phyloP scores from a whole-genome alignment of 2,113 vertebrate genomes.

The Melanostigma gelatinosum region DNA sequence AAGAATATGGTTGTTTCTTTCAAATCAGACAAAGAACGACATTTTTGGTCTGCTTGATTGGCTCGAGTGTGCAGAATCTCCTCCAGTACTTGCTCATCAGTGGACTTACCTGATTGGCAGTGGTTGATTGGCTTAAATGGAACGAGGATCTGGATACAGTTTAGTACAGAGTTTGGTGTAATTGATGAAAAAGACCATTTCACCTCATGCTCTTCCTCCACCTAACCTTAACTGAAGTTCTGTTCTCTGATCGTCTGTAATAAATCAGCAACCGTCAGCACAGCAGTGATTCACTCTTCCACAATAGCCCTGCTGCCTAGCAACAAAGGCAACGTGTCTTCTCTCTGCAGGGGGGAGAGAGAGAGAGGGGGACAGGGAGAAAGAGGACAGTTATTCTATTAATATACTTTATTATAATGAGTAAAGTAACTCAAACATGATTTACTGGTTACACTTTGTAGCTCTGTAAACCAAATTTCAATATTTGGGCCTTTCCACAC shows the following conservation, averaged over 20 bases:
- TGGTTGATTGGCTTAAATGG: neutral
- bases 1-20: no score
- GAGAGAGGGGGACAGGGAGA: neutral
- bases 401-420: neutral
- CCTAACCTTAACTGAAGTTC: neutral
- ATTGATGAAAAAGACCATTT: neutral
- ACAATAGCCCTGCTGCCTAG: conserved; percentile 43
- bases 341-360: conserved; percentile 19
- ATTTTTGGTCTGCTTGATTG: neutral
- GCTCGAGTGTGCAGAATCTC: neutral
- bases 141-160: neutral
- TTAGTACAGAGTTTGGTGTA: neutral
- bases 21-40: neutral
- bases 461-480: neutral
- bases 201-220: neutral
- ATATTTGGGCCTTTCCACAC: neutral
- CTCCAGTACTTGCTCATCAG: neutral
- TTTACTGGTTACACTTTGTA: neutral
- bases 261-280: conserved; percentile 15
- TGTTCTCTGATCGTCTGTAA: neutral
- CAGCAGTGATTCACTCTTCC: neutral
- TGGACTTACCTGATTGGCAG: neutral
- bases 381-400: neutral
- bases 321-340: conserved; percentile 41
- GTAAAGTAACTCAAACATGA: neutral